phyloP scores from a whole-genome alignment of 2,888 invertebrate species.

The Drosophila monieri region DNA sequence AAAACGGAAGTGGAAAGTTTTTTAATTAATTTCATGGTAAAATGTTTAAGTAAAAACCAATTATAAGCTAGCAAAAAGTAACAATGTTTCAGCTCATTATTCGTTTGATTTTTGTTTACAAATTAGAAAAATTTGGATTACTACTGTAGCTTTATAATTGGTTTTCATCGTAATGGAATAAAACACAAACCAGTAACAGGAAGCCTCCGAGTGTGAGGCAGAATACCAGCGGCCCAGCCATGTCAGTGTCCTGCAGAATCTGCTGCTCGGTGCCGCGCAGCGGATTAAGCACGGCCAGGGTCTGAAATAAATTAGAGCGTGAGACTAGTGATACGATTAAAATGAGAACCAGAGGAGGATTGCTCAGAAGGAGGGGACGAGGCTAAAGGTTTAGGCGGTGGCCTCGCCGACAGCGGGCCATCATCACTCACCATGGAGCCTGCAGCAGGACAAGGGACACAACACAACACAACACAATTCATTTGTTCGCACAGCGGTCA shows the following conservation, averaged over 20 bases:
- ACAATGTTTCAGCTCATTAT: too few species aligned
- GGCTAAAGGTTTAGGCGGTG: neutral
- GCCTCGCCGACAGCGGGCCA: constrained; percentile 26
- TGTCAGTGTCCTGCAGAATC: constrained; percentile 88
- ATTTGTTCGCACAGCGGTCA: constrained; percentile 63
- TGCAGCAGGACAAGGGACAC: constrained; percentile 54
- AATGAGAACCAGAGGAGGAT: constrained; percentile 57
- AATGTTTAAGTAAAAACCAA: neutral
- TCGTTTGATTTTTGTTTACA: too few species aligned
- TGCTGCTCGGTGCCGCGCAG: constrained; percentile 86
- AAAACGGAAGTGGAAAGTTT: neutral
- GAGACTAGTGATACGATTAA: constrained; percentile 54
- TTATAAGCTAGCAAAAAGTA: too few species aligned
- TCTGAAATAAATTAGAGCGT: constrained; percentile 82
- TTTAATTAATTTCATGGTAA: neutral
- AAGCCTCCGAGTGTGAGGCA: constrained; percentile 89
- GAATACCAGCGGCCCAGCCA: constrained; percentile 91
- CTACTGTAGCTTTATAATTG: constrained; percentile 27
- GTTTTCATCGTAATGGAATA: neutral
- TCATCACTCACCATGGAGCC: constrained; percentile 69
- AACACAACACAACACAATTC: constrained; percentile 60
- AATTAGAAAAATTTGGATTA: too few species aligned
- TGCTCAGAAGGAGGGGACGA: constrained; percentile 15
- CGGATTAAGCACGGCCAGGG: constrained; percentile 90
- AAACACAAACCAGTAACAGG: constrained; percentile 84